Percentiles rank a stretch among this genome's conserved stretches.
phyloP scores from a whole-genome alignment of 2,113 vertebrate species.

The Gobio gobio region DNA sequence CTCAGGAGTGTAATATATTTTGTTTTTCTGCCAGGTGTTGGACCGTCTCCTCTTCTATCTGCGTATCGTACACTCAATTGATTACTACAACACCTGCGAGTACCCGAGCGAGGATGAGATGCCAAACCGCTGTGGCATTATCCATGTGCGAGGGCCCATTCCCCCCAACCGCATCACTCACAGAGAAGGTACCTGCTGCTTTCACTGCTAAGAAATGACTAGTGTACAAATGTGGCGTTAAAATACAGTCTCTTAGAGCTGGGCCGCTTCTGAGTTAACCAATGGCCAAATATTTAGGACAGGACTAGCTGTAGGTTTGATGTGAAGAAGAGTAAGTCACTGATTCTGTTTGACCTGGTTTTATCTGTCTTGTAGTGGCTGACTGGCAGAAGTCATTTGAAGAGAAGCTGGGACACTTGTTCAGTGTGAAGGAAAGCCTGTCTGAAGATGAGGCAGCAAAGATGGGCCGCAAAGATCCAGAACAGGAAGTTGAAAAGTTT shows the following conservation, averaged over 20 bases:
- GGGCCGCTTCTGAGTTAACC: neutral
- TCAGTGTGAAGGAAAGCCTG: constrained; percentile 83
- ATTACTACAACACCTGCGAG: constrained; percentile 92
- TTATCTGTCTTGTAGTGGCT: constrained; percentile 71
- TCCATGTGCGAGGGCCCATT: constrained; percentile 89
- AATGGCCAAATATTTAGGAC: neutral
- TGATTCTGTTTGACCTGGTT: neutral
- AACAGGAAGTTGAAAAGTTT: constrained; percentile 93
- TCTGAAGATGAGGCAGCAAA: constrained; percentile 88
- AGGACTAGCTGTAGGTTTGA: neutral
- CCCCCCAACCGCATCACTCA: constrained; percentile 90
- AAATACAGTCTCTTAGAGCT: neutral
- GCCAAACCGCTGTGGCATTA: constrained; percentile 93
- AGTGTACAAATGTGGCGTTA: neutral
- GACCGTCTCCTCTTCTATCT: constrained; percentile 88
- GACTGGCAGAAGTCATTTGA: constrained; percentile 92
- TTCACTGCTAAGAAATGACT: neutral
- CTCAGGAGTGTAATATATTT: neutral
- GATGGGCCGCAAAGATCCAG: constrained; percentile 90
- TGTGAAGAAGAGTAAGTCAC: neutral
- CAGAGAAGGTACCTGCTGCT: constrained; percentile 78
- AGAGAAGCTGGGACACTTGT: constrained; percentile 84
- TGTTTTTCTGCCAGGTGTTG: constrained; percentile 77
- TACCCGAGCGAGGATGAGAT: constrained; percentile 95
- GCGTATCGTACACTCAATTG: constrained; percentile 90